Base-by-base conservation (phyloP, 2,797 vertebrate species). In the Protonibea diacanthus region DNA sequence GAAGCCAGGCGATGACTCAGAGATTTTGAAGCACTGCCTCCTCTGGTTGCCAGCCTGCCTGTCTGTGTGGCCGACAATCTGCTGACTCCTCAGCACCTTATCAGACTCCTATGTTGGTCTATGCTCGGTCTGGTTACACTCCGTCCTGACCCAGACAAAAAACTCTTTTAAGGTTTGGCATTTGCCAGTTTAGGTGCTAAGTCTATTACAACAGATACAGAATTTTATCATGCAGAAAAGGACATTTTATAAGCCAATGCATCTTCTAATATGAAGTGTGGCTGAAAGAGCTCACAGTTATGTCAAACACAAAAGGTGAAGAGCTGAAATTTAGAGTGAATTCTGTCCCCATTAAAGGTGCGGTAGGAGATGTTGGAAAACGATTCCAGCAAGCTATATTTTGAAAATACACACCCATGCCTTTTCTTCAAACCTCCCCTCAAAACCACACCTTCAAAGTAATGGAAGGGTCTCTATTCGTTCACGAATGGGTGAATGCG, bases 1-100 rank as follows among this genome's bases (percentile, higher is more conserved):
- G n/a, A 83, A 78, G 72, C 61, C 77, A n/a, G 63, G 82, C 74
- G 75, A 91, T 93, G 89, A 92, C 91, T 92, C 90, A 90, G 87
- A 79, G 78, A 65, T 91, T 91, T 77, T 68, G 61, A 81, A 83
- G 80, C 74, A 6, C 80, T 76, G 84, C 62, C 82, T 84, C 44
- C 77, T 80, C 72, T 70, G 76, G 71, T 87, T 82, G 77, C 83
- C 83, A 66, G 82, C 72, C 80, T 80, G 76, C 77, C 74, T 75
- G 86, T 88, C 80, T 86, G 82, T 79, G 76, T 71, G 68, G 77
- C 73, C 15, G 52, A 88, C 75, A 81, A 83, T 77, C 60, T 86
- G 86, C 84, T 85, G 86, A 89, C 85, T 91, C 84, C 67, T 85
- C 59, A 18, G 55, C 7, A 17, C 49, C 60, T 76, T 56, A 80